Evolutionary conservation across 2,797 vertebrate genomes (phyloP), one percentile per base, ranked within the genome.

Genomic region (Anguilla anguilla): DNA sequence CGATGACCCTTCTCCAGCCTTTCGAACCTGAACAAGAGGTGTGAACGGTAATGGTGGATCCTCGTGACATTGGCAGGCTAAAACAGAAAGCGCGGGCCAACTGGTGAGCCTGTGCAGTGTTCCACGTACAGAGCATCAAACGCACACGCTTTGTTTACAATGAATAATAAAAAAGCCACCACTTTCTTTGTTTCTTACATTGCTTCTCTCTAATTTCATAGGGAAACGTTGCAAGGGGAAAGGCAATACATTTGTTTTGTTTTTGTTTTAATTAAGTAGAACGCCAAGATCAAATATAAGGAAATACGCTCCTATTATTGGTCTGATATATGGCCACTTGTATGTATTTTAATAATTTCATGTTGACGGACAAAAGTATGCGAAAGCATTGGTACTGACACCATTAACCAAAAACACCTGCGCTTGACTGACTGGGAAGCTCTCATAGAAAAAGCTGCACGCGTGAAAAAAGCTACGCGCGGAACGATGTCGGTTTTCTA

Each of bases 51-150:
- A 87, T 2, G 88, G 86, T 88, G 6, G 0, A 92, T 74, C 93
- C 91, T 95, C 90, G 92, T 89, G 91, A 92, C 91, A 92, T 91
- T 89, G 92, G 95, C 90, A 92, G 91, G 90, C 91, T 90, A 81
- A 81, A 49, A 49, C 11, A 93, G 96, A 96, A 95, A 95, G 95
- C 97, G 96, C 93, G 92, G 95, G 94, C 93, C 93, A 94, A 93
- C 92, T 90, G 93, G 88, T 39, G 92, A 92, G 91, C 91, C 93
- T 92, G 86, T 91, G 88, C 93, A 91, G 87, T 91, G 89, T 92
- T 93, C 93, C 94, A 94, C 92, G 93, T 94, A 93, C 90, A 90
- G 91, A 90, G 79, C 92, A 95, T 95, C 93, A 94, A 95, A 95
- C 91, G 91, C 94, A 96, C 93, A 92, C 95, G 93, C 92, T 92